A percentile compares a stretch with the other conserved stretches of the same genome.
phyloP scores from a whole-genome alignment of 2,113 vertebrate genomes.

The Podiceps cristatus region DNA sequence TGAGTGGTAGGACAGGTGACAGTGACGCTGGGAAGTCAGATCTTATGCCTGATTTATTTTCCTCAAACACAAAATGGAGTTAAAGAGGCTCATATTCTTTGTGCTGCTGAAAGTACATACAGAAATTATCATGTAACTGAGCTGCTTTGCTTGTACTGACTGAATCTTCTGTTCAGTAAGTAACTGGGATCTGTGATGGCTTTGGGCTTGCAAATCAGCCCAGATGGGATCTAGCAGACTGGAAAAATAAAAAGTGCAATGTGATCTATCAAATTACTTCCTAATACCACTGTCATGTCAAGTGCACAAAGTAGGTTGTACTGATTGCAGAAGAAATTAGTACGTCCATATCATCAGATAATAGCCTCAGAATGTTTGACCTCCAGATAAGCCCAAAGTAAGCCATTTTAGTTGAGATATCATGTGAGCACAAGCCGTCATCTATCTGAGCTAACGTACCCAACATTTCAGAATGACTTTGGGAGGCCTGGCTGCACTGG shows the following conservation, averaged over 20 bases:
- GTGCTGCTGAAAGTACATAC: background rate
- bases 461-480: background rate
- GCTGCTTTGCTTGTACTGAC: background rate
- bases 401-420: background rate
- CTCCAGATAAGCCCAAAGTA: background rate
- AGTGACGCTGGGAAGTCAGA: background rate
- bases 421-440: background rate
- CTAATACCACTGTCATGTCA: background rate
- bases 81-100: background rate
- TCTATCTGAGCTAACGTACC: background rate
- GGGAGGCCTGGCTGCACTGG: background rate
- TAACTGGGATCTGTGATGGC: background rate
- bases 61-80: background rate
- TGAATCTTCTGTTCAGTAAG: background rate
- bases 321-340: background rate
- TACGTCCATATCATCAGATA: background rate
- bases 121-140: background rate
- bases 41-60: background rate
- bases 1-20: background rate
- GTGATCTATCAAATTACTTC: background rate
- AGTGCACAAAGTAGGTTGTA: background rate
- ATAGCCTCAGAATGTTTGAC: background rate
- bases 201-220: slow-evolving; percentile 8
- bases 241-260: background rate
- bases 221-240: background rate